These are phyloP conservation scores for Macquaria australasica DNA, from an alignment of 2,113 vertebrate genomes.

Conservation along the genomic window DNA sequence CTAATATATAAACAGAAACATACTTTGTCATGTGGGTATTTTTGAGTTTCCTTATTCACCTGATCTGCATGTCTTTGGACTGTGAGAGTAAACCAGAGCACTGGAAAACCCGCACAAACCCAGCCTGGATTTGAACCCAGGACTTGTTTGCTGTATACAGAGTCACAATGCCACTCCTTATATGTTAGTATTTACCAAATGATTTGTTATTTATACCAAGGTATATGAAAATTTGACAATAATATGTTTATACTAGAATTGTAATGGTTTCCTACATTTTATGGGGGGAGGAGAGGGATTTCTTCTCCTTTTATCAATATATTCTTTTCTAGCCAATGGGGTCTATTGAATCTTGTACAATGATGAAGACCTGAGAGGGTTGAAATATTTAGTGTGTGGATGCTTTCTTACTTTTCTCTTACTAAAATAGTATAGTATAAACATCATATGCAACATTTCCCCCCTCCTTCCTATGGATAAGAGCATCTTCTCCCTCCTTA, in stretches of 20 bases:
- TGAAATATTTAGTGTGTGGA: background rate
- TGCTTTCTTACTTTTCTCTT: background rate
- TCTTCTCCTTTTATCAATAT: background rate
- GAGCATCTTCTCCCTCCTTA: constrained; percentile 63
- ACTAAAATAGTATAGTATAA: background rate
- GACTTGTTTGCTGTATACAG: background rate
- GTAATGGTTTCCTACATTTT: background rate
- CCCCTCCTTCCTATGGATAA: background rate
- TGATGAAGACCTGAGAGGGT: background rate
- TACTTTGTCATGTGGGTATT: background rate
- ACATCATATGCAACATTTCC: background rate
- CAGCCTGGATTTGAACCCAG: background rate
- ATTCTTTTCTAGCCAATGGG: background rate
- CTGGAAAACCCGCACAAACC: background rate
- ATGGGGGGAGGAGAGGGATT: background rate
- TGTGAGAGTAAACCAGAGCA: background rate
- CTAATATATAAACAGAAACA: background rate
- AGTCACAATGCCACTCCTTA: background rate
- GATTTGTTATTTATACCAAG: background rate
- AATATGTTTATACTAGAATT: background rate
- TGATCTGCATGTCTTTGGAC: constrained; percentile 7
- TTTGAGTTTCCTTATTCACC: background rate
- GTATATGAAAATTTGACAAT: background rate
- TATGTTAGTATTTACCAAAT: background rate
- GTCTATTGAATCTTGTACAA: background rate